Conservation (phyloP, 1,140 invertebrate genomes). For the Bombus picipes region DNA sequence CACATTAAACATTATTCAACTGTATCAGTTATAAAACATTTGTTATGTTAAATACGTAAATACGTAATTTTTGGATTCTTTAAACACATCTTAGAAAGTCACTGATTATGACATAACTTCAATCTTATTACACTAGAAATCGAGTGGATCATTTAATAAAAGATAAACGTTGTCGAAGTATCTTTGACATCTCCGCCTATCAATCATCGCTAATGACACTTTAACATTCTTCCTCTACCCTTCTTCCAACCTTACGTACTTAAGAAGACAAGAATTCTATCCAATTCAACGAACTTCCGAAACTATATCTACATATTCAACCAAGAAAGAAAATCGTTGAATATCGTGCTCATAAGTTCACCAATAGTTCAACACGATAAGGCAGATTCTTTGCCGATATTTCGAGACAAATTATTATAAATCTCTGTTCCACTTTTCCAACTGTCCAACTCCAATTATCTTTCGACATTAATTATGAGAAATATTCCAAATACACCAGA, state of each 20-base stretch:
- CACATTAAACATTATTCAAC: too few species aligned
- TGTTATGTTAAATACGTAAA: too few species aligned
- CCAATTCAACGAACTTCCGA: not conserved
- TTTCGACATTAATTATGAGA: too few species aligned
- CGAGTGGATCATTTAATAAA: not conserved
- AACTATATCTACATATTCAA: not conserved
- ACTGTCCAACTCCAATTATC: too few species aligned
- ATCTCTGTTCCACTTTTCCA: not conserved
- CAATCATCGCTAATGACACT: conserved; percentile 10
- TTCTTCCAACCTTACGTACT: not conserved
- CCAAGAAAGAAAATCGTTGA: not conserved
- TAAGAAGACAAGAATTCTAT: not conserved
- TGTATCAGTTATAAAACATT: too few species aligned
- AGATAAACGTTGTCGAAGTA: not conserved
- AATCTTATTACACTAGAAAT: not conserved
- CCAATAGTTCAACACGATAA: not conserved
- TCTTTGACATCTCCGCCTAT: not conserved
- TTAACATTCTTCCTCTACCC: not conserved
- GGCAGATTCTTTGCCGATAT: not conserved
- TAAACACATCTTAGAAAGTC: not conserved
- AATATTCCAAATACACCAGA: too few species aligned
- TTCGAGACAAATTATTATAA: not conserved
- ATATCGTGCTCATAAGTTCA: too few species aligned
- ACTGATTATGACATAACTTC: not conserved
- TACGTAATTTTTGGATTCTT: not conserved